phyloP scores from a whole-genome alignment of 2,113 vertebrate species.

The Xiphias gladius region DNA sequence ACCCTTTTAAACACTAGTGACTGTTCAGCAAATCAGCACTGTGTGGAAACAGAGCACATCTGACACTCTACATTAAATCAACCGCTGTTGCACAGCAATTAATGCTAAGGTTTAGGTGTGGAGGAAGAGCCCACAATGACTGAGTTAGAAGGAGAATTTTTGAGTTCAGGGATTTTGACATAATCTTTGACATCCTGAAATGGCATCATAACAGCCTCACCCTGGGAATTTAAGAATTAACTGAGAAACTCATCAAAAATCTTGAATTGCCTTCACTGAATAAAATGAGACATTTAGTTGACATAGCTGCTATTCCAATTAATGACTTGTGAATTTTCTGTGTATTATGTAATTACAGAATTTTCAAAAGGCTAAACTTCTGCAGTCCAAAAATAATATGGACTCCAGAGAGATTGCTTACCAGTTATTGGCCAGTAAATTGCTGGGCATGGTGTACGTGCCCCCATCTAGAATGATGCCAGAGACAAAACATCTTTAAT shows the following conservation, averaged over 20 bases:
- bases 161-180: background rate
- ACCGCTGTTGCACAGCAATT: conserved; percentile 44
- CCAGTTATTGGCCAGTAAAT: conserved; percentile 44
- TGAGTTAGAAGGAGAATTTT: background rate
- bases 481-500: conserved; percentile 53
- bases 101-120: conserved; percentile 4
- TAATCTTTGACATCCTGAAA: background rate
- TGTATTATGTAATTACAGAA: conserved; percentile 2
- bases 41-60: conserved; percentile 44
- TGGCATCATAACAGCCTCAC: background rate
- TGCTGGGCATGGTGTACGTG: conserved; percentile 38
- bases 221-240: background rate
- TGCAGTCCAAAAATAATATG: conserved; percentile 31
- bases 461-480: conserved; percentile 34
- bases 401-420: conserved; percentile 24
- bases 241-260: background rate
- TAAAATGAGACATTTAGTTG: background rate
- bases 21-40: conserved; percentile 49
- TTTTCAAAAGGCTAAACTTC: conserved; percentile 18
- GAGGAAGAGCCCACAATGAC: background rate
- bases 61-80: conserved; percentile 51
- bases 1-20: conserved; percentile 59
- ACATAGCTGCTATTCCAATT: conserved; percentile 4
- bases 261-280: background rate
- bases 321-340: conserved; percentile 5